These are phyloP conservation scores for Diploptera punctata DNA, from an alignment of 2,888 invertebrate species.

Conservation along the genomic window DNA sequence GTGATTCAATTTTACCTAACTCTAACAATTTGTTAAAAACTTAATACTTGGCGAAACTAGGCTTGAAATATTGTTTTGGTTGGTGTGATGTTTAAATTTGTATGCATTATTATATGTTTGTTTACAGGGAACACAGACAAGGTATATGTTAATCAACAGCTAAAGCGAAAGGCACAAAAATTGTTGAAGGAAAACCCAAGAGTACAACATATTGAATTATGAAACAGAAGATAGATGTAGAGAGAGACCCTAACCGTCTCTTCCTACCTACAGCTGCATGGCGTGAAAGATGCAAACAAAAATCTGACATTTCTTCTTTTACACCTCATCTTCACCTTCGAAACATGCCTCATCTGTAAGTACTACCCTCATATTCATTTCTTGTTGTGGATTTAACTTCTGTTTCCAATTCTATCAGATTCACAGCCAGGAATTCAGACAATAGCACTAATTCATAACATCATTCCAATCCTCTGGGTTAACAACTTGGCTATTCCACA, in stretches of 20 bases:
- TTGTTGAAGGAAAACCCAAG: neutral
- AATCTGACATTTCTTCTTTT: neutral
- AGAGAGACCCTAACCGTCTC: constrained; percentile 35
- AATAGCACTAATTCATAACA: too few species aligned
- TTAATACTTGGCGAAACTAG: too few species aligned
- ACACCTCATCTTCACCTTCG: neutral
- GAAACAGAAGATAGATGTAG: neutral
- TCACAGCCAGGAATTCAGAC: too few species aligned
- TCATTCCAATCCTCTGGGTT: too few species aligned
- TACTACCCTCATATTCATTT: too few species aligned
- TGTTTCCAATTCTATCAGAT: too few species aligned
- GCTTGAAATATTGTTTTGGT: too few species aligned
- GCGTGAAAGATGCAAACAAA: constrained; percentile 24
- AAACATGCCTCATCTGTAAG: constrained; percentile 21
- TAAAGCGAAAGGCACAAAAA: neutral
- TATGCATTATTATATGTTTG: neutral
- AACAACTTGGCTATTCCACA: too few species aligned
- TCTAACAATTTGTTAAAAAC: too few species aligned
- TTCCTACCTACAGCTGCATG: constrained; percentile 31
- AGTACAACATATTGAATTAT: neutral
- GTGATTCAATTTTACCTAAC: too few species aligned
- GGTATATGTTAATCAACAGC: constrained; percentile 3
- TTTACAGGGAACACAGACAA: constrained; percentile 21
- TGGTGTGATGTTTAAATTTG: too few species aligned
- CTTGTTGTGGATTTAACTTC: too few species aligned